Evolutionary conservation across 2,113 vertebrate species (phyloP), one percentile per base, ranked within the genome.

Genomic region (Numenius arquata): DNA sequence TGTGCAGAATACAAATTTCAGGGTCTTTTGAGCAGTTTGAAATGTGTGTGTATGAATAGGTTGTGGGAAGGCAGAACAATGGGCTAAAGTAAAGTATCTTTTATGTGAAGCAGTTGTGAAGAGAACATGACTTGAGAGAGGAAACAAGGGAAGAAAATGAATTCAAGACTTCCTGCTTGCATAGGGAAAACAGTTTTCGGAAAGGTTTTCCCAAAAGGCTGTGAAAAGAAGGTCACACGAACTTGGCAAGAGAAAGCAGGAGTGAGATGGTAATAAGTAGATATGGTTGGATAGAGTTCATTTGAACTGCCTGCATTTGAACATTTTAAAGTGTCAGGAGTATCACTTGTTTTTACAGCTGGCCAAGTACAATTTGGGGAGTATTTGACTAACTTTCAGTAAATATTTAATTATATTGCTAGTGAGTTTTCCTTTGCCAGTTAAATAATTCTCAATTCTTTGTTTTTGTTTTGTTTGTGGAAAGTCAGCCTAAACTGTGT

Each of bases 1-100:
- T 77, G 81, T 93, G 71, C 75, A 83, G 96, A 96, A 96, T 96
- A 97, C 96, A 96, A 93, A 96, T 97, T 83, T 89, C 85, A 65
- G 30, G 78, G 73, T 87, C 96, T 88, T 96, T 96, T 96, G 85
- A 96, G 55, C 78, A 58, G 82, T 76, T 62, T 88, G 73, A 93
- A 96, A 91, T 93, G 93, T 77, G 79, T 80, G 81, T 50, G 29
- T 80, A 26, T 97, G 89, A 96, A 94, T 96, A 93, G 95, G 63
- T 79, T 93, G 93, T 93, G 93, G 93, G 90, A 94, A 82, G 84
- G 85, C 74, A 9, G 90, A 96, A 96, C 85, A 96, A 85, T 88
- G 59, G 59, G 30, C 90, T 95, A 10, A 96, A 96, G 88, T 79
- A 50, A 96, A 96, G 70, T 68, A n/a, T 79, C 89, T 93, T 95